Evolutionary conservation across 2,888 invertebrate species (phyloP).

Genomic region (Hanleya hanleyi): DNA sequence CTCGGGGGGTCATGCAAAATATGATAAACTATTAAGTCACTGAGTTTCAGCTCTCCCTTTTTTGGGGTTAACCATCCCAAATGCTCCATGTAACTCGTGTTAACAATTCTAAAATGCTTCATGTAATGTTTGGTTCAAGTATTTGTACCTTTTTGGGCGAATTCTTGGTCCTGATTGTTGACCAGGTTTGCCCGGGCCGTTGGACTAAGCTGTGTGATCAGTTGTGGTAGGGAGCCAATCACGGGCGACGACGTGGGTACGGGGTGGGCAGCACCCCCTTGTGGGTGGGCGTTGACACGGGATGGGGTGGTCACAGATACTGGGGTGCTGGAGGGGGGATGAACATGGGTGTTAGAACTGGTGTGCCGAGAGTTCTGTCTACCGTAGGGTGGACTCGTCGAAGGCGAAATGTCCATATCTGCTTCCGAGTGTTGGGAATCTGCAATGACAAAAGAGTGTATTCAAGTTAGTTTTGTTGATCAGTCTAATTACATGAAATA

Average conservation of each 20-base stretch:
- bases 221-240: background rate
- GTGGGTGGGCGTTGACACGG: slow-evolving; percentile 23
- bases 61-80: no score
- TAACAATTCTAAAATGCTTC: no score
- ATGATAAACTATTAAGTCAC: no score
- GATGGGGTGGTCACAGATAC: background rate
- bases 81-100: no score
- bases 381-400: slow-evolving; percentile 78
- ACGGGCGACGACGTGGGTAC: slow-evolving; percentile 25
- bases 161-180: slow-evolving; percentile 71
- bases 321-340: slow-evolving; percentile 39
- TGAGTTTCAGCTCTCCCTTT: no score
- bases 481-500: no score
- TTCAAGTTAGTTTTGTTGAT: no score
- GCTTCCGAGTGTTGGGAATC: no score
- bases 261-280: slow-evolving; percentile 14
- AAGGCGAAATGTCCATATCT: slow-evolving; percentile 97
- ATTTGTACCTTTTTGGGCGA: slow-evolving; percentile 75
- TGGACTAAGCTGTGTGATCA: slow-evolving; percentile 13
- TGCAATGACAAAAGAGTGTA: no score
- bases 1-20: no score
- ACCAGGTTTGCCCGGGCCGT: slow-evolving; percentile 27
- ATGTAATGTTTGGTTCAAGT: no score
- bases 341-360: slow-evolving; percentile 48
- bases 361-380: slow-evolving; percentile 25